These are phyloP conservation scores for Hapalemur alaotrensis DNA, from an alignment of 2,797 vertebrate species.

Conservation along the genomic window DNA sequence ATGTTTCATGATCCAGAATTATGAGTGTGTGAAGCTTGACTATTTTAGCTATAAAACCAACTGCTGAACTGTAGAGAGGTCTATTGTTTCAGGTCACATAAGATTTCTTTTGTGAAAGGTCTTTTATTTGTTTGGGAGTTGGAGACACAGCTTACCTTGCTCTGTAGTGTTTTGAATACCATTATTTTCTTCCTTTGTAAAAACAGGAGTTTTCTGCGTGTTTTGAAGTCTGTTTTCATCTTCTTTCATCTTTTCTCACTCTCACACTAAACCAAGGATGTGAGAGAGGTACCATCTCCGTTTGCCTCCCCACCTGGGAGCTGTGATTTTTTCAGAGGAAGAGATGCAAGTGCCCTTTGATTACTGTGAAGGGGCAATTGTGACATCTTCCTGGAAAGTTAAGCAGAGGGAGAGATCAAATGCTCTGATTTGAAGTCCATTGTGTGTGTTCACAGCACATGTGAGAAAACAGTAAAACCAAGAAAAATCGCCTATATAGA, in stretches of 20 bases:
- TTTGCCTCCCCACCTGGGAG: conserved; percentile 42
- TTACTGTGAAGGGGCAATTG: conserved; percentile 59
- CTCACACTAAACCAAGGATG: conserved; percentile 45
- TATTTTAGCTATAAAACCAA: conserved; percentile 26
- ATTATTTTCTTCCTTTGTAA: conserved; percentile 29
- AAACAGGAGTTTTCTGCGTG: background rate
- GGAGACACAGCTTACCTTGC: conserved; percentile 15
- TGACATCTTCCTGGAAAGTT: conserved; percentile 49
- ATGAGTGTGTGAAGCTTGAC: background rate
- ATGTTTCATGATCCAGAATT: background rate
- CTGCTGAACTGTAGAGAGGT: background rate
- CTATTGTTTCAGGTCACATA: conserved; percentile 7
- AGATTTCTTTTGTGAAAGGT: conserved; percentile 25
- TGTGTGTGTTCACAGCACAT: conserved; percentile 43
- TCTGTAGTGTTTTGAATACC: conserved; percentile 6
- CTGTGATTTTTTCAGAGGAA: conserved; percentile 52
- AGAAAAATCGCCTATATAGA: background rate
- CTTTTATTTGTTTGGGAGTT: conserved; percentile 40
- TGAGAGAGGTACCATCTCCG: conserved; percentile 29
- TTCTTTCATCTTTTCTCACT: conserved; percentile 60
- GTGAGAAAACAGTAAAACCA: conserved; percentile 61
- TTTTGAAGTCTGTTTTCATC: conserved; percentile 49
- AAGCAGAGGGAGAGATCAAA: conserved; percentile 69
- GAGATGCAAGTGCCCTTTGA: conserved; percentile 63
- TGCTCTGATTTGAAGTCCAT: conserved; percentile 43